Conservation (phyloP, 2,797 vertebrate genomes). For the Lepidocolaptes lacrymiger region DNA sequence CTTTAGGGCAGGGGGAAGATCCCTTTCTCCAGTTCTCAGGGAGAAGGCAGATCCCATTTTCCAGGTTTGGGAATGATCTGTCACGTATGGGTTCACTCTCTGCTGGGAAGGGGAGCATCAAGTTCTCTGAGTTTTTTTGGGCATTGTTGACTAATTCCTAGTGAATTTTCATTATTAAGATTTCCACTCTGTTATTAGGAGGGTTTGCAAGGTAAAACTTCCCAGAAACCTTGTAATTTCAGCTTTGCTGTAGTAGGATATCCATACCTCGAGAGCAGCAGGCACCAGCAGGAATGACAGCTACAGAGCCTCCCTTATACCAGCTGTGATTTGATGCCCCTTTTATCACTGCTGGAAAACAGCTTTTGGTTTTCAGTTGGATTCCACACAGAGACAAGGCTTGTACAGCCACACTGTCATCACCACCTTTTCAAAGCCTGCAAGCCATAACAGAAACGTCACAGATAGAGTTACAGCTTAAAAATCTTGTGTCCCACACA, state of each 20-base stretch:
- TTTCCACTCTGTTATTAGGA: neutral
- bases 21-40: neutral
- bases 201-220: neutral
- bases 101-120: neutral
- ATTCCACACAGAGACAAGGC: neutral
- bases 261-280: neutral
- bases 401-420: neutral
- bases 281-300: neutral
- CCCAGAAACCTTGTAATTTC: neutral
- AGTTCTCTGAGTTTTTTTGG: neutral
- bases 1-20: neutral
- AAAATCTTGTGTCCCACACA: neutral
- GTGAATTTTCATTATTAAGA: neutral
- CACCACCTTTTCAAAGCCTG: neutral
- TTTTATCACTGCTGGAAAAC: neutral
- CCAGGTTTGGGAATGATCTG: neutral
- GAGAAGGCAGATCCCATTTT: neutral
- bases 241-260: neutral
- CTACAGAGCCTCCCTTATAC: neutral
- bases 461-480: neutral
- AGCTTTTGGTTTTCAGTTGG: neutral
- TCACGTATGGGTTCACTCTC: neutral
- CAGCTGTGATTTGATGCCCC: neutral
- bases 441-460: neutral
- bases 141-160: neutral